A percentile compares a stretch with the other conserved stretches of the same genome.
Conservation (phyloP, 92 coral and sea anemone species). For the Bergia puertoricense region DNA sequence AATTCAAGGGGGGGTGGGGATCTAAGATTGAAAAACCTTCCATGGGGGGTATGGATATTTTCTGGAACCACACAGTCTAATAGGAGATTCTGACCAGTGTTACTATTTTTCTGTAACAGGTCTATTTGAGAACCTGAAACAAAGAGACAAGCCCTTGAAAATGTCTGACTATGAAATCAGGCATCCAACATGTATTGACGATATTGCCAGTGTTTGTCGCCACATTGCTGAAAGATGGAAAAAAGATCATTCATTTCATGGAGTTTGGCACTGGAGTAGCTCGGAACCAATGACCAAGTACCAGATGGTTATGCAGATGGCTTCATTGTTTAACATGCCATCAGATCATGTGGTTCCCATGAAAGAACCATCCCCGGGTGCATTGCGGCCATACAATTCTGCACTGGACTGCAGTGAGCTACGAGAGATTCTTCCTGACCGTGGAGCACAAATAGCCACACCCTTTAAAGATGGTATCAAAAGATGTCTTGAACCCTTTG, state of each 20-base stretch:
- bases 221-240: conserved; percentile 59
- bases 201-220: conserved; percentile 66
- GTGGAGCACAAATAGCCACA: conserved; percentile 50
- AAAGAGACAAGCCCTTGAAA: conserved; percentile 48
- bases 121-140: conserved; percentile 63
- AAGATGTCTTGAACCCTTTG: conserved; percentile 58
- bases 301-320: conserved; percentile 73
- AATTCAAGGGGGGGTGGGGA: too few relatives aligned
- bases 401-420: conserved; percentile 69
- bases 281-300: conserved; percentile 82
- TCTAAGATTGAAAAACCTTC: too few relatives aligned
- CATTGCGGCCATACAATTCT: conserved; percentile 80
- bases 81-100: too few relatives aligned
- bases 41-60: not conserved
- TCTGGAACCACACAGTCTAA: not conserved
- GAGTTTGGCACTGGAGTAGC: conserved; percentile 87
- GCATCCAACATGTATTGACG: conserved; percentile 79
- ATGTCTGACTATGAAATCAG: conserved; percentile 82
- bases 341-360: conserved; percentile 69
- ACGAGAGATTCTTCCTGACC: conserved; percentile 51
- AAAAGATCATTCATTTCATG: conserved; percentile 45
- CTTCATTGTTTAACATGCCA: conserved; percentile 66
- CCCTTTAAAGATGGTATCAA: conserved; percentile 63
- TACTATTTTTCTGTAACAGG: conserved; percentile 34
- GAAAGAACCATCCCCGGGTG: conserved; percentile 68